Evolutionary conservation across 2,888 invertebrate genomes (phyloP).

Genomic region (Tanypteryx hageni): DNA sequence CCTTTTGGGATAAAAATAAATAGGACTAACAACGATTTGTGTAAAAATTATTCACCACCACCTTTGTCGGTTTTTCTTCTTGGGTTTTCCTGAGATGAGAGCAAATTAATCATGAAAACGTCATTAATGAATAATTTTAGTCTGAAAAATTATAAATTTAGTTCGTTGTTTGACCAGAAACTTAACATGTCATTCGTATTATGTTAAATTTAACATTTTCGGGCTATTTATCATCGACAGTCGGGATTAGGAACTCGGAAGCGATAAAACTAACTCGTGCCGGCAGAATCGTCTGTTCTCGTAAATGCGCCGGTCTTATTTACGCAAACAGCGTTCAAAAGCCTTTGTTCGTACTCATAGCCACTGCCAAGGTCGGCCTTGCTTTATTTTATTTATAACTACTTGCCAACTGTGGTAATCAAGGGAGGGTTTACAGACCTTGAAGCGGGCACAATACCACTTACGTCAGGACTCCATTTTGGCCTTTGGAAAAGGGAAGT

Average conservation of each 20-base stretch:
- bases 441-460: background rate
- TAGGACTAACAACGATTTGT: too few species aligned
- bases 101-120: too few species aligned
- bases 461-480: background rate
- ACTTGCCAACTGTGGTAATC: background rate
- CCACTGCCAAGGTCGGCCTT: background rate
- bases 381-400: background rate
- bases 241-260: background rate
- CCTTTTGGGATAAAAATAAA: too few species aligned
- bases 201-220: background rate
- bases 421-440: background rate
- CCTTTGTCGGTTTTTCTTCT: too few species aligned
- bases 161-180: too few species aligned
- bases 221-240: background rate
- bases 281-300: background rate
- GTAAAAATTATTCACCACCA: too few species aligned
- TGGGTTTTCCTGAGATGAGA: too few species aligned
- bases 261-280: slow-evolving; percentile 5
- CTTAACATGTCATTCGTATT: too few species aligned
- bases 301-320: background rate
- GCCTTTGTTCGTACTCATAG: slow-evolving; percentile 4
- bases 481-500: background rate
- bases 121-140: too few species aligned
- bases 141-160: too few species aligned
- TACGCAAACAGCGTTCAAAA: slow-evolving; percentile 7